These are phyloP conservation scores for Hippopotamus amphibius DNA, from an alignment of 2,113 vertebrate genomes.

Conservation along the genomic window DNA sequence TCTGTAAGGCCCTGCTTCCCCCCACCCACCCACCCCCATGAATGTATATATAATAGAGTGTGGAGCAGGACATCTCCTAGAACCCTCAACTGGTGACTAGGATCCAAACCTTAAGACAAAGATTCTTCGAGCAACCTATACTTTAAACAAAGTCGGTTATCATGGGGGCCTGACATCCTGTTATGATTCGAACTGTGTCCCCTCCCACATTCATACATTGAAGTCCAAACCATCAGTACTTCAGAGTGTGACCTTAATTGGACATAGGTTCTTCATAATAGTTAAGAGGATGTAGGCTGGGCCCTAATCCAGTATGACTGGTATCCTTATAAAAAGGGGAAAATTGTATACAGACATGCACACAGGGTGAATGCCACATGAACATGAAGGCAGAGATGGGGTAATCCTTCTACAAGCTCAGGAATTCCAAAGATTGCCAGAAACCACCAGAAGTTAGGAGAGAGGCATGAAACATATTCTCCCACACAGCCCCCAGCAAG, in stretches of 20 bases:
- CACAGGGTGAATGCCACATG: not conserved
- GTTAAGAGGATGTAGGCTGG: not conserved
- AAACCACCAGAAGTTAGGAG: not conserved
- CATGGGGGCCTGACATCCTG: not conserved
- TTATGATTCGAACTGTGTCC: not conserved
- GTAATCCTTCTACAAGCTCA: not conserved
- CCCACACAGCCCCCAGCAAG: not conserved
- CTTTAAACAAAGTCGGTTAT: not conserved
- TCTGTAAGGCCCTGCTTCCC: not conserved
- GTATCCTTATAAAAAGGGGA: not conserved
- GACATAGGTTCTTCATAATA: not conserved
- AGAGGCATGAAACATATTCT: not conserved
- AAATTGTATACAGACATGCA: not conserved
- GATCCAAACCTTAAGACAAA: not conserved
- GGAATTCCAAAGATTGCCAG: not conserved
- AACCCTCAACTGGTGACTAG: not conserved
- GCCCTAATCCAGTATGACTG: not conserved
- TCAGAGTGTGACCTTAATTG: not conserved
- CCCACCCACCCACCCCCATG: fast-evolving
- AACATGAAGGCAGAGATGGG: not conserved
- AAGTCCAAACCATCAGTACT: not conserved
- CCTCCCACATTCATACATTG: not conserved
- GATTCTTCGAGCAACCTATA: not conserved
- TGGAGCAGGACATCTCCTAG: not conserved
- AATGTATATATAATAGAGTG: not conserved